These are phyloP conservation scores for Helicoverpa assulta DNA, from an alignment of 2,888 invertebrate genomes.

Conservation along the genomic window DNA sequence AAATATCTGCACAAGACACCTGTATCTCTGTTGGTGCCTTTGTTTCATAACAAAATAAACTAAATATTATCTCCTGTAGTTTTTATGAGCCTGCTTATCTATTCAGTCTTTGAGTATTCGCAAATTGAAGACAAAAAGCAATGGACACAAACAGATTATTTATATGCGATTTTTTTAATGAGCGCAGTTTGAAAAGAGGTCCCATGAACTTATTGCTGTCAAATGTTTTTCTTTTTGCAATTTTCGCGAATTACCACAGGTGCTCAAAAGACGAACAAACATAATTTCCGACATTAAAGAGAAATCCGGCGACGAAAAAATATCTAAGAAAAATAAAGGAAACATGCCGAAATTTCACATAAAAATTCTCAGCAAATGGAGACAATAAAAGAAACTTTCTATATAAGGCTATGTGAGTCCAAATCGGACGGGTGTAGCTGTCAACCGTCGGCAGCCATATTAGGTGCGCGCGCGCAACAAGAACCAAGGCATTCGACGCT, in stretches of 20 bases:
- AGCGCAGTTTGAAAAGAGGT: background rate
- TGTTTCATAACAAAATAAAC: slow-evolving; percentile 8
- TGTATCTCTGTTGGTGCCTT: slow-evolving; percentile 21
- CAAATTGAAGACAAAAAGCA: no score
- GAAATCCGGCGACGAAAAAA: slow-evolving; percentile 48
- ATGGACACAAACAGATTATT: no score
- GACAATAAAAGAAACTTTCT: slow-evolving; percentile 80
- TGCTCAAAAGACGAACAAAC: slow-evolving; percentile 47
- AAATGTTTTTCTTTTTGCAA: slow-evolving; percentile 5
- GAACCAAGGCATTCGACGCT: slow-evolving; percentile 81
- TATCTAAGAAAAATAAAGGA: slow-evolving; percentile 54
- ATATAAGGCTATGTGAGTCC: slow-evolving; percentile 73
- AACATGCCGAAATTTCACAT: slow-evolving; percentile 67
- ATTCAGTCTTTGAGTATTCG: background rate
- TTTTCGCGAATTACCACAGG: slow-evolving; percentile 40
- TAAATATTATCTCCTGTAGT: slow-evolving; percentile 5
- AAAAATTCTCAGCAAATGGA: slow-evolving; percentile 70
- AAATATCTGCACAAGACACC: background rate
- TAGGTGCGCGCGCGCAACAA: slow-evolving; percentile 79
- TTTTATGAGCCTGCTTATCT: slow-evolving; percentile 31
- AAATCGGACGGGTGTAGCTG: slow-evolving; percentile 75
- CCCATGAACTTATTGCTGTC: slow-evolving; percentile 6
- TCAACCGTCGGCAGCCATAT: slow-evolving; percentile 79
- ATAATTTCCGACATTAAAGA: slow-evolving; percentile 57
- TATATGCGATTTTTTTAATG: no score